Percentiles rank a stretch among this genome's conserved stretches.
phyloP scores from a whole-genome alignment of 2,113 vertebrate genomes.

The Actinemys pallida region DNA sequence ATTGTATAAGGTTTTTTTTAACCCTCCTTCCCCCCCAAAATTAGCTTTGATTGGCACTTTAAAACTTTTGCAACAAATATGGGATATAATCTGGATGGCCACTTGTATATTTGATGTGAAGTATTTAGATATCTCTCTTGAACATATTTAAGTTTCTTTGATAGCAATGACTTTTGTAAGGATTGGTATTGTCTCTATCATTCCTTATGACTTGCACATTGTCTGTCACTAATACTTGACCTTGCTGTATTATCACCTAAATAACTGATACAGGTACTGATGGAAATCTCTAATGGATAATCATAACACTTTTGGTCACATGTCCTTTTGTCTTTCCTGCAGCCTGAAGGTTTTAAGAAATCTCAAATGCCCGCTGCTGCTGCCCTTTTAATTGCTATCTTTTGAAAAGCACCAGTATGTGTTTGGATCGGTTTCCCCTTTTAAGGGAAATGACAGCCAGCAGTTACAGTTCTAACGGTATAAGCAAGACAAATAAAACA shows the following conservation, averaged over 20 bases:
- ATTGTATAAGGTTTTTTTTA: conserved; percentile 58
- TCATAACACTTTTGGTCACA: conserved; percentile 82
- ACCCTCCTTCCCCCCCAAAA: conserved; percentile 34
- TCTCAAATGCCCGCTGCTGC: conserved; percentile 82
- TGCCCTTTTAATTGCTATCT: conserved; percentile 84
- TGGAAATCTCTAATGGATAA: conserved; percentile 80
- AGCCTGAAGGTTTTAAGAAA: conserved; percentile 84
- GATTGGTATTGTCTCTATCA: conserved; percentile 80
- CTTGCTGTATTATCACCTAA: conserved; percentile 80
- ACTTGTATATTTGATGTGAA: conserved; percentile 84
- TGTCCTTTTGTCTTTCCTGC: conserved; percentile 78
- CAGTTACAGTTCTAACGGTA: conserved; percentile 82
- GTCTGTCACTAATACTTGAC: conserved; percentile 83
- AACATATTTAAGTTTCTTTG: conserved; percentile 79
- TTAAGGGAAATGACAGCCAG: conserved; percentile 83
- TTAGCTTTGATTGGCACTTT: conserved; percentile 79
- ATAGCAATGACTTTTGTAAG: conserved; percentile 83
- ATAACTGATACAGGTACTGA: conserved; percentile 84
- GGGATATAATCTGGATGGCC: conserved; percentile 71
- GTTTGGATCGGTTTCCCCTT: conserved; percentile 83
- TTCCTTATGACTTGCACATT: conserved; percentile 81
- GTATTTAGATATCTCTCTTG: conserved; percentile 79
- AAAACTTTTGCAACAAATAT: conserved; percentile 69
- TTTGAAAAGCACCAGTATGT: conserved; percentile 86
- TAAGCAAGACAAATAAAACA: conserved; percentile 85